Conservation (phyloP, 2,797 vertebrate species). For the Cottoperca gobio region DNA sequence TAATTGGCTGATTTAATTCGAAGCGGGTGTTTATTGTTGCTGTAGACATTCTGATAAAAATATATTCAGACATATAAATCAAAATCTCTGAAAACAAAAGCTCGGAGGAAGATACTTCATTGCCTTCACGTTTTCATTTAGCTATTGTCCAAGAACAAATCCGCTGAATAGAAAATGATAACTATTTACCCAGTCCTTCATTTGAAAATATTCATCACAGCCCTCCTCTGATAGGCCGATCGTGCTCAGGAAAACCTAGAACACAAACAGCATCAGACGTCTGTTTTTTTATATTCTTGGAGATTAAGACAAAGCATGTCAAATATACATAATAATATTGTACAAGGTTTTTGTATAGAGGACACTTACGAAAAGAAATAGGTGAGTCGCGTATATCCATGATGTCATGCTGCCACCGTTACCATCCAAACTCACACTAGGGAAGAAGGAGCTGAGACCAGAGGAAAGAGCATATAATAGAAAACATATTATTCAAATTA, state of each 20-base stretch:
- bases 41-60: too few relatives aligned
- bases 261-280: not conserved
- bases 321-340: not conserved
- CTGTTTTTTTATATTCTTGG: not conserved
- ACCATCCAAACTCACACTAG: not conserved
- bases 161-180: not conserved
- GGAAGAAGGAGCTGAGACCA: too few relatives aligned
- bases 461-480: too few relatives aligned
- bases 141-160: not conserved
- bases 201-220: rapidly evolving
- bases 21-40: too few relatives aligned
- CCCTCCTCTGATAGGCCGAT: rapidly evolving
- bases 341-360: too few relatives aligned
- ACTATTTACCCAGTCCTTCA: rapidly evolving
- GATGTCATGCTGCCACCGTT: slow-evolving; percentile 32
- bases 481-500: too few relatives aligned
- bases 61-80: too few relatives aligned
- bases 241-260: slow-evolving; percentile 13
- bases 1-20: too few relatives aligned
- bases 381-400: rapidly evolving
- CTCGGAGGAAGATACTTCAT: not conserved
- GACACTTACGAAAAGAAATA: slow-evolving; percentile 34
- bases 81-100: not conserved
- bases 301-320: not conserved
- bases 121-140: not conserved